Evolutionary conservation across 2,113 vertebrate species (phyloP), one percentile per base, ranked within the genome.

Genomic region (Beaufortia kweichowensis): DNA sequence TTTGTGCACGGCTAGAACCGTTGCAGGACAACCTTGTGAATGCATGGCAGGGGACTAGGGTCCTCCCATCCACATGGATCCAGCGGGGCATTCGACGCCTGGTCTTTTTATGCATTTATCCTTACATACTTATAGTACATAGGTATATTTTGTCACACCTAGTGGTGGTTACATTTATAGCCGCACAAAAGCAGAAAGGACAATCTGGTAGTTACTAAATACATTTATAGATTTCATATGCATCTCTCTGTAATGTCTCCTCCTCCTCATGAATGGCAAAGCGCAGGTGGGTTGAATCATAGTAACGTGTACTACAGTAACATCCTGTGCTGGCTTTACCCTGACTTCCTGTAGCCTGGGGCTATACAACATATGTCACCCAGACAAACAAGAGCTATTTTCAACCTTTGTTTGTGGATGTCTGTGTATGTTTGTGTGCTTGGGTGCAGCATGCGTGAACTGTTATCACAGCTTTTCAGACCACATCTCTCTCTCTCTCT

Each of bases 361-460:
- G 62, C 43, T 79, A 33, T 33, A 66, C 53, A 71, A 57, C 65
- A 79, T 73, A 77, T 81, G 82, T 62, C 77, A 61, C 41, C 7
- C 59, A 65, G 71, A 80, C 79, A 50, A 66, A 78, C 61, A 64
- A 70, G 46, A 56, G 17, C 70, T 75, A 59, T 80, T 83, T 79
- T 75, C 75, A 78, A 59, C 74, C 35, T 11, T 17, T 2, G 75
- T 66, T 62, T 66, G 48, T 74, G 23, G n/a, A 29, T 67, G 53
- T 57, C 66, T 71, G 71, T 41, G 41, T 46, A 31, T 61, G 55
- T 43, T 35, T 75, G 68, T 9, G 11, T 19, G 17, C 53, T 24
- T 70, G 39, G 15, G 17, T 23, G 48, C 50, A 33, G 46, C n/a
- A 24, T 5, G 28, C 21, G 60, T 48, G 39, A 29, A 48, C 17